Conservation (phyloP, 2,888 invertebrate genomes). For the Itoplectis maculator region DNA sequence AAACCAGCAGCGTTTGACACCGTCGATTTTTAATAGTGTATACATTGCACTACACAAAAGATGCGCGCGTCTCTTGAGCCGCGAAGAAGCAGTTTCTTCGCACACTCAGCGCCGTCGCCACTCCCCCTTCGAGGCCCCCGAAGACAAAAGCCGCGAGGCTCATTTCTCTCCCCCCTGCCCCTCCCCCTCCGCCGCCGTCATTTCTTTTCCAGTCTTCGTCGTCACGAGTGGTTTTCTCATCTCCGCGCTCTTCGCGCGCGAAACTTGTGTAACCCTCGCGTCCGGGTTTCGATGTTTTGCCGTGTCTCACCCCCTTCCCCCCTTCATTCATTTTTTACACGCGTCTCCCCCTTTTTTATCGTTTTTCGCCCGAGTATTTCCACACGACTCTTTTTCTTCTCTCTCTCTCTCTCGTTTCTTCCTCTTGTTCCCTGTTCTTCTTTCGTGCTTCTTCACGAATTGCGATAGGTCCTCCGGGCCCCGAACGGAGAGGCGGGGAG, state of each 20-base stretch:
- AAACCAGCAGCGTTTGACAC: no score
- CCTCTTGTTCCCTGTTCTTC: conserved; percentile 25
- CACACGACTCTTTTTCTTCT: background rate
- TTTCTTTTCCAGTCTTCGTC: conserved; percentile 69
- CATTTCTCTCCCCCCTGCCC: conserved; percentile 54
- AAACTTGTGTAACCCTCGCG: conserved; percentile 22
- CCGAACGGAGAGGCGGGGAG: conserved; percentile 1
- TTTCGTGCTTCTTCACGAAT: conserved; percentile 48
- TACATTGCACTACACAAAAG: background rate
- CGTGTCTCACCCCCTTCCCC: no score
- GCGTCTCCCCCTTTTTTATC: conserved; percentile 32
- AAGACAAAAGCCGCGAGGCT: conserved; percentile 61
- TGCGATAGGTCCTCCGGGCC: conserved; percentile 54
- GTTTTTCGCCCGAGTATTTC: background rate
- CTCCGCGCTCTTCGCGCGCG: conserved; percentile 33
- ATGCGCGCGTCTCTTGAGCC: conserved; percentile 7
- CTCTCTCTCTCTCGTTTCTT: conserved; percentile 13
- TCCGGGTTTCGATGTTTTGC: conserved; percentile 52
- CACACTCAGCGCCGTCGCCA: conserved; percentile 15
- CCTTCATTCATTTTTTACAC: conserved; percentile 59
- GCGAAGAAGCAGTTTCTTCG: conserved; percentile 56
- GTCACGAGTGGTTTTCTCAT: conserved; percentile 41
- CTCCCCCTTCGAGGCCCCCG: no score
- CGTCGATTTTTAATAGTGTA: no score
- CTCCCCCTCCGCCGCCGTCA: conserved; percentile 41